Evolutionary conservation across 1,140 invertebrate species (phyloP).

Genomic region (Globodera rostochiensis): DNA sequence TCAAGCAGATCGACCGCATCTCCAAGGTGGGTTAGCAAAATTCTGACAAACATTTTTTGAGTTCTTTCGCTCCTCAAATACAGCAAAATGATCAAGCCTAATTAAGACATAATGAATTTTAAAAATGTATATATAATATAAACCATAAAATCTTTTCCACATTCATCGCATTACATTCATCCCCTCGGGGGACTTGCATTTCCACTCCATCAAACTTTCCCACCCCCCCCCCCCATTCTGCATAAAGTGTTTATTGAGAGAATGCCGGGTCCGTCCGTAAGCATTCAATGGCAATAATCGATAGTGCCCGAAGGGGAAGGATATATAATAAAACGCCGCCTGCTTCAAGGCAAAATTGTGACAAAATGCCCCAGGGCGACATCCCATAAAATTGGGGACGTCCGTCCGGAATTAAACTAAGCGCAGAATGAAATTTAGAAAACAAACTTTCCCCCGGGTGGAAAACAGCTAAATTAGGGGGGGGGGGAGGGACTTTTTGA

Average conservation of each 20-base stretch:
- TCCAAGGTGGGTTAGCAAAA: slow-evolving; percentile 18
- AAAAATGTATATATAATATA: too few species aligned
- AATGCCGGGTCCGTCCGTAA: neutral
- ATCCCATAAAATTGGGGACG: neutral
- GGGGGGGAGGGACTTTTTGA: too few species aligned
- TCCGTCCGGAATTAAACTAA: neutral
- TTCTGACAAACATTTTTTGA: too few species aligned
- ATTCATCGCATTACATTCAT: too few species aligned
- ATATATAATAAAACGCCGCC: slow-evolving; percentile 5
- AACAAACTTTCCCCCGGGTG: neutral
- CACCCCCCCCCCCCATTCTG: too few species aligned
- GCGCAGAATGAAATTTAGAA: slow-evolving; percentile 5
- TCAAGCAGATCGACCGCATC: slow-evolving; percentile 40
- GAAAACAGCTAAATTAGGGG: neutral
- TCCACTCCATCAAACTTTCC: too few species aligned
- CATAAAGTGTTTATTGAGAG: too few species aligned
- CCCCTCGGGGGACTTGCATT: too few species aligned
- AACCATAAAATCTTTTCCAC: too few species aligned
- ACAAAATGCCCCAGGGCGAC: neutral
- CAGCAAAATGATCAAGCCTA: too few species aligned
- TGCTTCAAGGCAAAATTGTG: neutral
- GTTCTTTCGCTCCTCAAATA: too few species aligned
- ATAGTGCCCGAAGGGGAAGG: neutral
- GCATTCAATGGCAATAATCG: neutral
- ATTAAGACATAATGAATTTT: too few species aligned